A percentile compares a stretch with the other conserved stretches of the same genome.
These are phyloP conservation scores for Ptilorrhoa leucosticta DNA, from an alignment of 2,113 vertebrate species.

Conservation along the genomic window DNA sequence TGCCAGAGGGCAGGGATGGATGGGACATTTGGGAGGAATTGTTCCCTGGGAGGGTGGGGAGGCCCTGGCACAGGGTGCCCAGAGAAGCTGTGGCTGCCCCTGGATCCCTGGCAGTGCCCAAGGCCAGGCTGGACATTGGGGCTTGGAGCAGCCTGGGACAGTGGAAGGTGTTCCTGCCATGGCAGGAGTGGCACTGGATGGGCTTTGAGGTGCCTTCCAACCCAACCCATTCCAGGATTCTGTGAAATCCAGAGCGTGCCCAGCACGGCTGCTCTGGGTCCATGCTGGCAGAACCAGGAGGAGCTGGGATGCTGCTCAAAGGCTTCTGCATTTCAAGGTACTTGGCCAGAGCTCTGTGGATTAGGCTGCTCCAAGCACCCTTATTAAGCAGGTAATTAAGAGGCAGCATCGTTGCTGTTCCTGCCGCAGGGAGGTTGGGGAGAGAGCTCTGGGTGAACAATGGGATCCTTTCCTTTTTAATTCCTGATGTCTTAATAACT, in stretches of 20 bases:
- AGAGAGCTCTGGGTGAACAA: background rate
- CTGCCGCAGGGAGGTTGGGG: background rate
- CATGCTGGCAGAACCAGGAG: background rate
- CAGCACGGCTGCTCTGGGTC: background rate
- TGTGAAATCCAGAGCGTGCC: background rate
- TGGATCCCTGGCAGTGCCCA: background rate
- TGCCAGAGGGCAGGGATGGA: background rate
- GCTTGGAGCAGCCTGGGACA: background rate
- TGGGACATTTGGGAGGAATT: background rate
- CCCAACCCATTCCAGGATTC: background rate
- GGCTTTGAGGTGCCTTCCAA: accelerated
- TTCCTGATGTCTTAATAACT: constrained; percentile 28
- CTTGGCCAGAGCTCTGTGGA: background rate
- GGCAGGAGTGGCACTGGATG: background rate
- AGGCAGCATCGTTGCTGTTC: background rate
- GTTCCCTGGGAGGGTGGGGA: background rate
- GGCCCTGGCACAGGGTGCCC: background rate
- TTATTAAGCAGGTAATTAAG: constrained; percentile 10
- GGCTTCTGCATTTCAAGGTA: background rate
- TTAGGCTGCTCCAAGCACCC: background rate
- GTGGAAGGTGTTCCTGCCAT: background rate
- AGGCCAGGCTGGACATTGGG: background rate
- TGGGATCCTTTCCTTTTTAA: background rate
- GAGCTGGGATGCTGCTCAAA: background rate
- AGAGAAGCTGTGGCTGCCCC: background rate